These are phyloP conservation scores for Pammene fasciana DNA, from an alignment of 2,888 invertebrate genomes.

Conservation along the genomic window DNA sequence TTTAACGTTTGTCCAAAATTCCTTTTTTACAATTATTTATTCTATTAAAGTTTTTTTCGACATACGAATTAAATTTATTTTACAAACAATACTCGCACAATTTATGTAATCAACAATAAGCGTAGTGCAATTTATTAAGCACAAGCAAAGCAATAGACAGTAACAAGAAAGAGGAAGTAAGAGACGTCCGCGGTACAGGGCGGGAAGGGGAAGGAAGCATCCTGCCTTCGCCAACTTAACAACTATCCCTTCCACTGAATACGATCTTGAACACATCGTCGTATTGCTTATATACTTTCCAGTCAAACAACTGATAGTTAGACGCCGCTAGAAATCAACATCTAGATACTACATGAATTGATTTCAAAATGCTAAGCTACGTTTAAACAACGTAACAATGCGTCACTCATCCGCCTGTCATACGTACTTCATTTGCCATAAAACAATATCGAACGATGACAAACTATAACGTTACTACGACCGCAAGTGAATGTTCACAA, in stretches of 20 bases:
- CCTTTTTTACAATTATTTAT: conserved; percentile 52
- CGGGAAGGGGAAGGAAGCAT: not conserved
- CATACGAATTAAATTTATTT: conserved; percentile 19
- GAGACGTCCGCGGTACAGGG: not conserved
- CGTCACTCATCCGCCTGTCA: conserved; percentile 26
- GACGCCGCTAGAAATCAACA: conserved; percentile 25
- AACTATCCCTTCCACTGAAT: conserved; percentile 21
- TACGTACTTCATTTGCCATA: conserved; percentile 17
- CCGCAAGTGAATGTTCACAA: conserved; percentile 50
- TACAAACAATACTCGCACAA: conserved; percentile 21
- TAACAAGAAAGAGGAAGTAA: conserved; percentile 4
- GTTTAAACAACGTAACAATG: conserved; percentile 34
- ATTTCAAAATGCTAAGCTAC: conserved; percentile 39
- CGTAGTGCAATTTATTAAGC: conserved; percentile 29
- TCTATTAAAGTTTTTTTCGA: conserved; percentile 21
- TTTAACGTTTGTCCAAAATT: conserved; percentile 76
- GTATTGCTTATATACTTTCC: conserved; percentile 37
- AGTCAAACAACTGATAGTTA: conserved; percentile 25
- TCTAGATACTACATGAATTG: conserved; percentile 32
- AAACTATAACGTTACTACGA: conserved; percentile 47
- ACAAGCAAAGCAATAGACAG: conserved; percentile 29
- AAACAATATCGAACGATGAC: conserved; percentile 42
- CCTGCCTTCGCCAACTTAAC: not conserved
- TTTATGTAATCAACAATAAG: conserved; percentile 24
- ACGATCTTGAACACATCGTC: conserved; percentile 37